A percentile compares a stretch with the other conserved stretches of the same genome.
phyloP scores from a whole-genome alignment of 2,888 invertebrate genomes.

The Ornithoptera alexandrae region DNA sequence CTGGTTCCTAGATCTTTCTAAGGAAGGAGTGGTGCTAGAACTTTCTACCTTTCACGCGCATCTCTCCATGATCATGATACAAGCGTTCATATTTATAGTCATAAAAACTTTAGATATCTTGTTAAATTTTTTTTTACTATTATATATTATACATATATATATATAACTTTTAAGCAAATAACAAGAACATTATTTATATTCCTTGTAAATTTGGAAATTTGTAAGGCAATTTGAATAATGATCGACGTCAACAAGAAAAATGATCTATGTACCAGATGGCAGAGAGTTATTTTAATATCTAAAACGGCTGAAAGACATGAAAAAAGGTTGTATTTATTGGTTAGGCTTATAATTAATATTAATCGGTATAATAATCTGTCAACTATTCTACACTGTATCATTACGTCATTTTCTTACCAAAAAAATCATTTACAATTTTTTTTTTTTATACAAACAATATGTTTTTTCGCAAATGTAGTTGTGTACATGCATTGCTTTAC shows the following conservation, averaged over 20 bases:
- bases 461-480: too few species aligned
- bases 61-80: too few species aligned
- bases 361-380: background rate
- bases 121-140: too few species aligned
- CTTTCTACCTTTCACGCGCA: too few species aligned
- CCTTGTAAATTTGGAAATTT: constrained; percentile 18
- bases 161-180: constrained; percentile 3
- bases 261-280: constrained; percentile 21
- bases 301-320: background rate
- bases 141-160: background rate
- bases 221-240: constrained; percentile 29
- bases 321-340: background rate
- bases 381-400: background rate
- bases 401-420: too few species aligned
- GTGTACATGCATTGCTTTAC: too few species aligned
- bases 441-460: too few species aligned
- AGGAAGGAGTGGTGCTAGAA: too few species aligned
- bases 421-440: too few species aligned
- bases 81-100: too few species aligned
- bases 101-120: too few species aligned
- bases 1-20: too few species aligned
- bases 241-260: constrained; percentile 27
- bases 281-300: background rate
- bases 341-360: background rate
- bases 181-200: constrained; percentile 16